A percentile compares a stretch with the other conserved stretches of the same genome.
These are phyloP conservation scores for Solen grandis DNA, from an alignment of 1,140 invertebrate species.

Conservation along the genomic window DNA sequence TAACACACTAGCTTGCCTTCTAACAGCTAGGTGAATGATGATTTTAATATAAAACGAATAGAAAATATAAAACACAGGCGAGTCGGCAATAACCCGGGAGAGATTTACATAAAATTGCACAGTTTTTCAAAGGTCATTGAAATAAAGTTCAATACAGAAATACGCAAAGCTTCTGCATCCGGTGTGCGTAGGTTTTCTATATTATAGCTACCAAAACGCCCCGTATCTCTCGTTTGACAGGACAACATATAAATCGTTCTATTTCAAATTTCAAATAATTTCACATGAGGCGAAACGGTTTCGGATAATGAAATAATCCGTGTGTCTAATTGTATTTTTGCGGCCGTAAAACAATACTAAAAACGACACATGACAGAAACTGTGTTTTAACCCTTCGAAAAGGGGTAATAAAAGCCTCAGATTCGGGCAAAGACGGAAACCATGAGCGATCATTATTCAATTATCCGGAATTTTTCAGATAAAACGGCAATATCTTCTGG, in stretches of 20 bases:
- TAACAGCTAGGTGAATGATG: not conserved
- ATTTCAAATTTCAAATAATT: slow-evolving; percentile 39
- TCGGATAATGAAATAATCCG: slow-evolving; percentile 46
- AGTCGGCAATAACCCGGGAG: slow-evolving; percentile 20
- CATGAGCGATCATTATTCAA: not conserved
- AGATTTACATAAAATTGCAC: slow-evolving; percentile 34
- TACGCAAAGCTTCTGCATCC: slow-evolving; percentile 21
- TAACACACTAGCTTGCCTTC: no score
- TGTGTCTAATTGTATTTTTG: slow-evolving; percentile 33
- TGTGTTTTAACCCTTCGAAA: slow-evolving; percentile 43
- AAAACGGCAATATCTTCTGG: not conserved
- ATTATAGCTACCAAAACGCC: slow-evolving; percentile 33
- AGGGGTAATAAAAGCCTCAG: slow-evolving; percentile 27
- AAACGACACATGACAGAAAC: slow-evolving; percentile 26
- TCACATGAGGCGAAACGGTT: slow-evolving; percentile 28
- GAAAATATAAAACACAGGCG: no score
- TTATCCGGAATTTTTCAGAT: not conserved
- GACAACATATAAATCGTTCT: slow-evolving; percentile 30
- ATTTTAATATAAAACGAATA: slow-evolving; percentile 26
- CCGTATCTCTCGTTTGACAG: not conserved
- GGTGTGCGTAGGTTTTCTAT: no score
- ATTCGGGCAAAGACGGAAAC: not conserved
- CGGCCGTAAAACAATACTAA: slow-evolving; percentile 41
- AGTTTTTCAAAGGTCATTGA: slow-evolving; percentile 31
- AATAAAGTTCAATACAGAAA: slow-evolving; percentile 18